Conservation (phyloP, 2,113 vertebrate genomes). For the Bothrops jararaca region DNA sequence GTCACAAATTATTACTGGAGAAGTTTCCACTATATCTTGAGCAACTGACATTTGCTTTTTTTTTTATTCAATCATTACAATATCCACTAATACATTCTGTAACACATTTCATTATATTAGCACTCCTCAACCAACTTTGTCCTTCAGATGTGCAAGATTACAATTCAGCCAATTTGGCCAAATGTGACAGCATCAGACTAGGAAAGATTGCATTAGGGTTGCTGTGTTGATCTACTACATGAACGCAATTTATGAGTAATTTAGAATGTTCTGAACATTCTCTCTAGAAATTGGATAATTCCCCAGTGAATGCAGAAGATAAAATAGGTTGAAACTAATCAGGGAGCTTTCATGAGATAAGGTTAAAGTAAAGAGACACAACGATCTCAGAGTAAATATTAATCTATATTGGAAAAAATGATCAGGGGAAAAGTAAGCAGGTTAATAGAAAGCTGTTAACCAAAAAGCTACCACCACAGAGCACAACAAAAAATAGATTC, state of each 20-base stretch:
- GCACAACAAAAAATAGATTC: not conserved
- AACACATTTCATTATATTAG: not conserved
- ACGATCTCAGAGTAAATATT: not conserved
- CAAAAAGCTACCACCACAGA: not conserved
- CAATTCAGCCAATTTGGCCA: not conserved
- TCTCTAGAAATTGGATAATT: not conserved
- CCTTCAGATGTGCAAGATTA: not conserved
- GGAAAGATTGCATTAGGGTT: not conserved
- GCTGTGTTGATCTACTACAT: not conserved
- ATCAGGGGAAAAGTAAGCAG: not conserved
- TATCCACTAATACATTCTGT: not conserved
- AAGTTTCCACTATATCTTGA: not conserved
- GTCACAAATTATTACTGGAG: not conserved
- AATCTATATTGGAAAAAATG: not conserved
- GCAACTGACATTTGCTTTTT: not conserved
- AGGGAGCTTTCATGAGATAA: slow-evolving; percentile 1
- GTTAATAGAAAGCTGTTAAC: not conserved
- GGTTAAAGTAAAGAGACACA: slow-evolving; percentile 5
- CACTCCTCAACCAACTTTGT: not conserved
- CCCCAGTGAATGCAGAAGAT: not conserved
- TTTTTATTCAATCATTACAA: not conserved
- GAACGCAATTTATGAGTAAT: not conserved
- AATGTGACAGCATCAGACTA: not conserved
- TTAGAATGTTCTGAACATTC: not conserved
- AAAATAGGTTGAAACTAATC: slow-evolving; percentile 6